Evolutionary conservation across 2,113 vertebrate genomes (phyloP), one percentile per base, ranked within the genome.

Genomic region (Corythaixoides concolor): DNA sequence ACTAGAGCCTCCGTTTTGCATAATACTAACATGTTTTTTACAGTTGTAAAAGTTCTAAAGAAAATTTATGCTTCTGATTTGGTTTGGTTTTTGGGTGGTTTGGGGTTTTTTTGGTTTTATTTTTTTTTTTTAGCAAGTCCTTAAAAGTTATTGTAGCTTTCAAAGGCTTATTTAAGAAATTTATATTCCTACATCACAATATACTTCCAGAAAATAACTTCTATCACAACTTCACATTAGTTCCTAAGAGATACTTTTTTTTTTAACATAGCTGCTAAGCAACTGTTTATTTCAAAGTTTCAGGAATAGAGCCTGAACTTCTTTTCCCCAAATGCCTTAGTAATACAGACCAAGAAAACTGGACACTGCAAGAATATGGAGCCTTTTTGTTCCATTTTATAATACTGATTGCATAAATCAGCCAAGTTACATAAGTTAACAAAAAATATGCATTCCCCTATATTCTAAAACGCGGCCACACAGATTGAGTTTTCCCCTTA

Each of bases 321-420:
- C 16, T 73, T 53, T 85, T 85, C 50, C 52, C 50, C 52, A 79
- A 63, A 28, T 22, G 30, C 33, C 26, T 60, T 5, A 79, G 17
- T 35, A 41, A 62, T n/a, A 53, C 55, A 88, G n/a, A 79, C 47
- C 56, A 52, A 67, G 64, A 53, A 52, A 67, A 50, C 28, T n/a
- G 50, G 33, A 67, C 27, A 9, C 30, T 68, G 56, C 35, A 70
- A 72, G 47, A 84, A 74, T 35, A 47, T 7, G 35, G 76, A 84
- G 60, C 49, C 19, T 87, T 84, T 90, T 75, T 67, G 37, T 86
- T 95, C 79, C 24, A 49, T 88, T 92, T 95, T 72, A 53, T 63
- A 79, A 55, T 73, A 76, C 53, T 15, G 82, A 69, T 89, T 93
- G 89, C 64, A 87, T 92, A 91, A 87, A 68, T 81, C 89, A 84